Base-by-base conservation (phyloP, 2,113 vertebrate species). In the Phainopepla nitens region DNA sequence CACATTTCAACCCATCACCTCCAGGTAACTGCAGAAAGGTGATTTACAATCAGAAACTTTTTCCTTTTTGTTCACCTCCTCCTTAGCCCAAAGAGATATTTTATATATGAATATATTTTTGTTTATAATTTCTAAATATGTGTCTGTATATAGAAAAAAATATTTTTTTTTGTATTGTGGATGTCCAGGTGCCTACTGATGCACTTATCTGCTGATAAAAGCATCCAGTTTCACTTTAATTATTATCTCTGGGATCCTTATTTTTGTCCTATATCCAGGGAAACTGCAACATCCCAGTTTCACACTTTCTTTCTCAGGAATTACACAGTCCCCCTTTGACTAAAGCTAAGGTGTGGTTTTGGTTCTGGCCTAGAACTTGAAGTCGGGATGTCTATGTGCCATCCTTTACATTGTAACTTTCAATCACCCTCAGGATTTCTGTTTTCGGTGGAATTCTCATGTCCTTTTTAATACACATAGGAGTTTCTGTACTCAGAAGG, bases 311-410 rank as follows among this genome's bases (percentile, higher is more conserved):
- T 69, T 70, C 23, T 75, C 25, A 76, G 25, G 20, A 47, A 35
- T 69, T 54, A n/a, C 1, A 28, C 1, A 19, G 27, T 22, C 5
- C 11, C 7, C 35, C n/a, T 76, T 33, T 68, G 28, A 78, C 20
- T n/a, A n/a, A 35, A 16, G 6, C 16, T 68, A 49, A 78, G 27
- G 8, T 20, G 3, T 39, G 24, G 10, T 10, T 47, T 60, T 71
- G 21, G 7, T 50, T 82, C 33, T 62, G 15, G 25, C 10, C 31
- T 11, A 57, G 54, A 77, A 75, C 11, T 27, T 41, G 10, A 16
- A 10, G 25, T 88, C 20, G 12, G 15, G 41, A 72, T 45, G 25
- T 21, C 53, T 31, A 12, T 0, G 0, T 45, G 27, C 19, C 47
- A 11, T 68, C 50, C 21, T 85, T 71, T 36, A 6, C 4, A 45